Evolutionary conservation across 1,140 invertebrate genomes (phyloP), one percentile per base, ranked within the genome.

Genomic region (Drosophila rufa): DNA sequence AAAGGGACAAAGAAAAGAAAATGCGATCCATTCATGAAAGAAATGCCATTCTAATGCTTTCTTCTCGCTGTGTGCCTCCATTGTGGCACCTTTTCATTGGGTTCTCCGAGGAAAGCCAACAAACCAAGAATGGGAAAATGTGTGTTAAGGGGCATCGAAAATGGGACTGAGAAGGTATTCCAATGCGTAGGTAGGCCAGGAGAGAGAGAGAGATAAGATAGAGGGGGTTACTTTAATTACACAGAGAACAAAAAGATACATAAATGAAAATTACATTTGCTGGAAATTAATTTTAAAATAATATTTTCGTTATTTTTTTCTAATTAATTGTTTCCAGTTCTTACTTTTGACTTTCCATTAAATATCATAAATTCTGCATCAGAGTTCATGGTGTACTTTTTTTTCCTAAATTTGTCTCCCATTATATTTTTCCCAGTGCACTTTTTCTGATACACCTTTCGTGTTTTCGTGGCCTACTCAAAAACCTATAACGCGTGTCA

Each of bases 1-100:
- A 27, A 62, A 6, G 27, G 14, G 12, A 60, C 19, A 19, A 50
- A 50, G 65, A 57, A 74, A 56, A 47, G 55, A 62, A 75, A 80
- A 78, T 70, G 61, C 68, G 57, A 76, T 59, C 81, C 85, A 89
- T 89, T 89, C 84, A 89, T 84, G 75, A 87, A 86, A 71, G 68
- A 73, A 86, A 89, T 87, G 80, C 79, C 82, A 85, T 79, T 85
- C 79, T 86, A 80, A 74, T 80, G 80, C 84, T 84, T 90, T 84
- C 80, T 81, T 84, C 73, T 58, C 4, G 38, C 45, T 60, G 45
- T 60, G 45, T 73, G 67, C 79, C 70, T 60, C 53, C 30, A 33
- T 59, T 83, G 77, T 79, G 80, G 80, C 71, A 89, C 77, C 80
- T 89, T 80, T 87, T 61, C 50, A 70, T 71, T 71, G 53, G 53